These are phyloP conservation scores for Coregonus sp. DNA, from an alignment of 2,797 vertebrate genomes.

Conservation along the genomic window DNA sequence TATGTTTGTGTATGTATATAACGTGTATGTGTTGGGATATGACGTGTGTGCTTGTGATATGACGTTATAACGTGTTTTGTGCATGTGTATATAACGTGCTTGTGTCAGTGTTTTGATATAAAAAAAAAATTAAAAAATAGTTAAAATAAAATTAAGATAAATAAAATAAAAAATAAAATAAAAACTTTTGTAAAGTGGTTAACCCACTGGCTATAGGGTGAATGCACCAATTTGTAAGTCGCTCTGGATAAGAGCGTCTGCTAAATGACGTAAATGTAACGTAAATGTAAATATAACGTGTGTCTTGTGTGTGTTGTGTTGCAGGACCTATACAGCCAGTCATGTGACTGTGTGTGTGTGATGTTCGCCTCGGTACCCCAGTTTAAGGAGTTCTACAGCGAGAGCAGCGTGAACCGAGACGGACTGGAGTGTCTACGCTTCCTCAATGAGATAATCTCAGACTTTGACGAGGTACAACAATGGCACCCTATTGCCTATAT, in stretches of 20 bases:
- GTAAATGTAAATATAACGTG: too few species aligned
- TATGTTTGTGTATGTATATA: background rate
- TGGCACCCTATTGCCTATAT: background rate
- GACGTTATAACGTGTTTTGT: background rate
- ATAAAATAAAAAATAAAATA: too few species aligned
- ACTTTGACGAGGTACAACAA: slow-evolving; percentile 85
- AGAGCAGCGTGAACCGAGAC: slow-evolving; percentile 81
- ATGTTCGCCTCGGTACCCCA: slow-evolving; percentile 90
- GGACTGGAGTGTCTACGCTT: slow-evolving; percentile 89
- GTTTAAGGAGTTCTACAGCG: slow-evolving; percentile 90
- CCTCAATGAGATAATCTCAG: slow-evolving; percentile 90
- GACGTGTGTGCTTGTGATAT: slow-evolving; percentile 1
- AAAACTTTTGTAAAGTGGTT: too few species aligned
- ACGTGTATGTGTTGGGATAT: slow-evolving; percentile 3
- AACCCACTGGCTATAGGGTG: too few species aligned
- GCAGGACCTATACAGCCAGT: slow-evolving; percentile 90
- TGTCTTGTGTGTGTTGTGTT: background rate
- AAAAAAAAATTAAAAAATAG: background rate
- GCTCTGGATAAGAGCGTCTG: too few species aligned
- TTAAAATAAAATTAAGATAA: too few species aligned
- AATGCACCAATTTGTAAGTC: too few species aligned
- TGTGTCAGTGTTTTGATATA: slow-evolving; percentile 8
- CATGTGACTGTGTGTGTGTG: slow-evolving; percentile 85
- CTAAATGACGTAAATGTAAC: too few species aligned
- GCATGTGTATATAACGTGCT: slow-evolving; percentile 3